Evolutionary conservation across 2,888 invertebrate species (phyloP), one percentile per base, ranked within the genome.

Genomic region (Oscheius sp.): DNA sequence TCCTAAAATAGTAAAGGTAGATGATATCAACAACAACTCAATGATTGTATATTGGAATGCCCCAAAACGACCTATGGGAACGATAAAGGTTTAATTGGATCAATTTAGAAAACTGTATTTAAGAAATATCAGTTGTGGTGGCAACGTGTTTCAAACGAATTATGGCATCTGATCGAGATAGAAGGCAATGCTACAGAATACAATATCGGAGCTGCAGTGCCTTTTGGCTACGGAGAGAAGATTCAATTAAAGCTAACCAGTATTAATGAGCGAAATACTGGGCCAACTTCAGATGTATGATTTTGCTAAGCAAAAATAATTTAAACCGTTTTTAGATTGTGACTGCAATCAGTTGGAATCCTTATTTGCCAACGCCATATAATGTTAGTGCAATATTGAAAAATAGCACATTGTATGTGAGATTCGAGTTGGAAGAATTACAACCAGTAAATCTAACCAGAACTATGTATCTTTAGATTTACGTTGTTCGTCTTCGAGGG

Each of bases 231-330:
- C 14, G 66, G 68, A n/a, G 54, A 65, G 17, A 62, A 59, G 22
- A 71, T 72, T 56, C 38, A 66, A 47, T 24, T 75, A 51, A 73
- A 71, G 30, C 70, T 75, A 68, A 68, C 73, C 24, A 66, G 73
- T 2, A 63, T 66, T 9, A 75, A 75, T 50, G 71, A 73, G 24
- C 54, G 49, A 41, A 67, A 70, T 44, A 71, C 67, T 24, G 73
- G 73, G 17, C 75, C 75, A 0, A 61, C 54, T 1, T 49, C 64
- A 22, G 22, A 54, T 14, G 59, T 59, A 3, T 20, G 54, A 8
- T 12, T 59, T 59, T 22, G 14, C n/a, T 5, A 17, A 4, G 5
- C 6, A 14, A 14, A 30, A 12, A 8, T 14, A 30, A 33, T n/a
- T n/a, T n/a, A 6, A 17, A 12, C n/a, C 9, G 3, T 0, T 45